Evolutionary conservation across 2,797 vertebrate species (phyloP), one percentile per base, ranked within the genome.

Genomic region (Pelobates cultripes): DNA sequence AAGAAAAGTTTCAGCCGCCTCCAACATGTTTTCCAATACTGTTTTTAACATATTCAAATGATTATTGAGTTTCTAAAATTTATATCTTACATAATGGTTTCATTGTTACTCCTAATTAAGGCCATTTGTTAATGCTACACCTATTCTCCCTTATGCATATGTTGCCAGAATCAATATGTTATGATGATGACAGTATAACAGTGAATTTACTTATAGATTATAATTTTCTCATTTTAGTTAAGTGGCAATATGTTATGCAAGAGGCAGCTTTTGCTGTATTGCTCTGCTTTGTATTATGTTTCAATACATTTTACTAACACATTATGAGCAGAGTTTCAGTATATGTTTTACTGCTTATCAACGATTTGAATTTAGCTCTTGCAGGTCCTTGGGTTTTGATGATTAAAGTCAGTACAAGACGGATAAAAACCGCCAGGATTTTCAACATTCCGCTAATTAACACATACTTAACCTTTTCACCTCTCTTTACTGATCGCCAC

Each of bases 381-480:
- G 55, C 61, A 7, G 0, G 17, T 64, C 28, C 28, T 40, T 17
- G 13, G 55, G 9, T 64, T 64, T 40, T 17, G 61, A 64, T 64
- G 61, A 64, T 64, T 64, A 64, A 40, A 64, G n/a, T 64, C 61
- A 28, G 61, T 64, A 40, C 61, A 64, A 28, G 61, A 64, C 6
- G n/a, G 61, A 64, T 28, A 64, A 7, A 6, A 64, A 64, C 4
- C 5, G 61, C 28, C 61, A 64, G 61, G 61, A n/a, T 64, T 64
- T 64, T 64, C n/a, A 64, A 64, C 61, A 64, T 64, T 17, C 8
- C 61, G 10, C 17, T 64, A 64, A 64, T 64, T 64, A 64, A 28
- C 61, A 64, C 61, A 64, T 64, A 64, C 61, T 64, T 64, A 64
- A 64, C 61, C 61, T 64, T 40, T 64, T 40, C 61, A 28, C 61